These are phyloP conservation scores for Pasiphila rectangulata DNA, from an alignment of 2,888 invertebrate genomes.

Conservation along the genomic window DNA sequence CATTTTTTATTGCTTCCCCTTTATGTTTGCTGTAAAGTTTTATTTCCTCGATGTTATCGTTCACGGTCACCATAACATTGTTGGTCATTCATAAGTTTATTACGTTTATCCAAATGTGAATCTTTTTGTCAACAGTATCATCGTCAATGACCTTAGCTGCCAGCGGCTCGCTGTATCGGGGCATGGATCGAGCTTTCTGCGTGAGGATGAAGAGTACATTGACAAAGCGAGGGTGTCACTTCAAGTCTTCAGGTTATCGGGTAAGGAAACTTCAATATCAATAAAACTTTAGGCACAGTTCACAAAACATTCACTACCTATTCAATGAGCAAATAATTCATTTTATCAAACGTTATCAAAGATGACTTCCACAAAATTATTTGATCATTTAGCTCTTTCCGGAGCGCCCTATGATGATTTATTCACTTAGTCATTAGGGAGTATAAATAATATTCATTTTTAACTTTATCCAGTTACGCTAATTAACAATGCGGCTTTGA, in stretches of 20 bases:
- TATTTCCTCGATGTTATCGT: constrained; percentile 31
- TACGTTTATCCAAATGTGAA: constrained; percentile 29
- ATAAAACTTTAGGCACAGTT: too few species aligned
- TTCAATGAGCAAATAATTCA: neutral
- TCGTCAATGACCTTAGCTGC: constrained; percentile 90
- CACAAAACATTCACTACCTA: neutral
- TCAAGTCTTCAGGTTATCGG: constrained; percentile 97
- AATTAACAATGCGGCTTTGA: constrained; percentile 15
- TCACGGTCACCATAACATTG: constrained; percentile 25
- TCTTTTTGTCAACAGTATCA: constrained; percentile 83
- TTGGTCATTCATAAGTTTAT: constrained; percentile 32
- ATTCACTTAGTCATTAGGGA: constrained; percentile 45
- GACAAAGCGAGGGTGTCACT: constrained; percentile 97
- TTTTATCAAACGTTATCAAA: constrained; percentile 11
- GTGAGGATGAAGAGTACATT: constrained; percentile 98
- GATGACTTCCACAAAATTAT: constrained; percentile 16
- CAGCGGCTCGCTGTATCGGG: constrained; percentile 87
- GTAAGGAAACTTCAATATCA: constrained; percentile 79
- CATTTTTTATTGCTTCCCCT: constrained; percentile 26
- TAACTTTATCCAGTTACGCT: constrained; percentile 49
- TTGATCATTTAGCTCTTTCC: constrained; percentile 25
- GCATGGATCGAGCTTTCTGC: constrained; percentile 95
- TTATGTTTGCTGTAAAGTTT: constrained; percentile 25
- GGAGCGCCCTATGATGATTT: constrained; percentile 36
- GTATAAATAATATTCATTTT: constrained; percentile 65